Conservation (phyloP, 2,797 vertebrate genomes). For the Podargus strigoides region DNA sequence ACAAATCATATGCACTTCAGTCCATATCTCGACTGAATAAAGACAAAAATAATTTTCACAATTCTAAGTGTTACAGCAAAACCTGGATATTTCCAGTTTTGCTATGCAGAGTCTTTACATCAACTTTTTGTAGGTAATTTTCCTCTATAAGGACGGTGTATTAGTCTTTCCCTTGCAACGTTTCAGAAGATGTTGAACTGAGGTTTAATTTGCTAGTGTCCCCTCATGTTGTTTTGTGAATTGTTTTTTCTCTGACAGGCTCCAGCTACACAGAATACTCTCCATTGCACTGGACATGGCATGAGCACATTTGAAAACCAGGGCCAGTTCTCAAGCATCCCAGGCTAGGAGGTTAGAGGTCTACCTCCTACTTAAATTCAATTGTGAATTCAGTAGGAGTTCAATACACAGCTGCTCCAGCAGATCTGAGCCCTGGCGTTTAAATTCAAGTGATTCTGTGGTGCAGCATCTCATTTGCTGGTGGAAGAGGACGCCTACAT, state of each 20-base stretch:
- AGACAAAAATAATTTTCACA: background rate
- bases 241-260: background rate
- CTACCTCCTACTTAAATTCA: background rate
- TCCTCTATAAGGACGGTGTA: background rate
- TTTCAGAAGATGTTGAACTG: background rate
- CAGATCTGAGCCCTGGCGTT: background rate
- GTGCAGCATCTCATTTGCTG: background rate
- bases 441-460: background rate
- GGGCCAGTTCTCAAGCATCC: background rate
- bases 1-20: background rate
- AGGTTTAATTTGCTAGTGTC: background rate
- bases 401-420: background rate
- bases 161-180: background rate
- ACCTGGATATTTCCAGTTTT: background rate
- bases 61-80: background rate
- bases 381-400: background rate
- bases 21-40: background rate
- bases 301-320: background rate
- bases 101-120: background rate
- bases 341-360: background rate
- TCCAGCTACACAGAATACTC: background rate
- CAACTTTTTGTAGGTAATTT: background rate
- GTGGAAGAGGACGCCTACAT: accelerated
- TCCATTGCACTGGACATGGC: background rate
- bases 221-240: accelerated